Evolutionary conservation across 1,140 invertebrate genomes (phyloP).

Genomic region (Zelostemma sp.): DNA sequence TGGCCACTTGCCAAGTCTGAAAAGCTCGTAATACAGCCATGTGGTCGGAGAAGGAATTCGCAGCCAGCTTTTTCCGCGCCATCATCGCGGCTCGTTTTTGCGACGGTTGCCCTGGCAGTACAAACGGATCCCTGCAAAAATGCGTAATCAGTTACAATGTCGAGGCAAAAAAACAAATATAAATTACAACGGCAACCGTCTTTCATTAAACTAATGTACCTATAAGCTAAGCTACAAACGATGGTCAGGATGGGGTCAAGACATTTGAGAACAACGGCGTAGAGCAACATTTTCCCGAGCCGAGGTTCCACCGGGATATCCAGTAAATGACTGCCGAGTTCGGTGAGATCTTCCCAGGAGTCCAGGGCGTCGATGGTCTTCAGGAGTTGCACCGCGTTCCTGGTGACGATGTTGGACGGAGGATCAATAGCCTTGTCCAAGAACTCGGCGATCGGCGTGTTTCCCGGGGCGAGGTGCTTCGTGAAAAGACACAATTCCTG

Average conservation of each 20-base stretch:
- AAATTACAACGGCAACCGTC: too few species aligned
- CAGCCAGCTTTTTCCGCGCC: constrained; percentile 79
- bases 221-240: constrained; percentile 86
- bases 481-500: constrained; percentile 94
- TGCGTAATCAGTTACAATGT: too few species aligned
- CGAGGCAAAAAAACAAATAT: constrained; percentile 17
- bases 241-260: constrained; percentile 95
- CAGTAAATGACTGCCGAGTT: constrained; percentile 80
- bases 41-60: constrained; percentile 90
- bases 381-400: constrained; percentile 81
- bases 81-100: constrained; percentile 74
- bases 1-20: constrained; percentile 82
- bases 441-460: constrained; percentile 86
- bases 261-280: constrained; percentile 92
- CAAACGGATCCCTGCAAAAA: constrained; percentile 80
- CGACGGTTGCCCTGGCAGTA: constrained; percentile 78
- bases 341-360: constrained; percentile 85
- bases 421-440: constrained; percentile 86
- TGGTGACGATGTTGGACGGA: constrained; percentile 82
- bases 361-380: constrained; percentile 89
- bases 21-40: constrained; percentile 89
- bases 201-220: too few species aligned
- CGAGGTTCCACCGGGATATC: constrained; percentile 93
- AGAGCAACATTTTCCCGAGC: constrained; percentile 92
- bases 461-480: constrained; percentile 84